Evolutionary conservation across 1,140 invertebrate genomes (phyloP).

Genomic region (Drosophila murphyi): DNA sequence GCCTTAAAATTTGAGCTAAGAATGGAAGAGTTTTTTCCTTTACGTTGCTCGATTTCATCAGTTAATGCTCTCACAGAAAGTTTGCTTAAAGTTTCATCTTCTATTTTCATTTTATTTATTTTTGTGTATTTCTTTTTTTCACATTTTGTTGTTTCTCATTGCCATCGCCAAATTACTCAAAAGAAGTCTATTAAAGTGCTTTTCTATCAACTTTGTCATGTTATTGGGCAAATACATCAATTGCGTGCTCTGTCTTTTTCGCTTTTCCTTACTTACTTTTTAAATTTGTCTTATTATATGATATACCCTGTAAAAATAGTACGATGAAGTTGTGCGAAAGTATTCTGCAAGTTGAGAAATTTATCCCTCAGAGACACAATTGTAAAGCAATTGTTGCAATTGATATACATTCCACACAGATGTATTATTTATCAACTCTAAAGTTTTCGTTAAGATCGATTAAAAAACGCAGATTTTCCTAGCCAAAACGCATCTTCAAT

Average conservation of each 20-base stretch:
- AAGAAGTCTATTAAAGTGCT: constrained; percentile 24
- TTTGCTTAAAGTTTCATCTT: background rate
- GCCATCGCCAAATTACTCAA: constrained; percentile 12
- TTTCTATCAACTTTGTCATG: constrained; percentile 31
- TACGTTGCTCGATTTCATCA: background rate
- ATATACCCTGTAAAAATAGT: no score
- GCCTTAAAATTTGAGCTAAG: no score
- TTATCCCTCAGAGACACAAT: no score
- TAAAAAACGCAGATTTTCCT: no score
- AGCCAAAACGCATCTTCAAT: no score
- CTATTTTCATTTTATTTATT: background rate
- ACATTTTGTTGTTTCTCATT: background rate
- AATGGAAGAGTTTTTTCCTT: no score
- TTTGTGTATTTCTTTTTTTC: background rate
- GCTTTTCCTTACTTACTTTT: background rate
- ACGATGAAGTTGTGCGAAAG: no score
- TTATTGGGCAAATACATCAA: constrained; percentile 26
- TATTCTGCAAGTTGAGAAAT: no score
- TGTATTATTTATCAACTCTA: no score
- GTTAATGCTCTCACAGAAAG: background rate
- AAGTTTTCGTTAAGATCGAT: no score
- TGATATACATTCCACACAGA: no score
- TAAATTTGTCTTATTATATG: background rate
- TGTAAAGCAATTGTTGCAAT: no score
- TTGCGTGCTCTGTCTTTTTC: background rate